These are phyloP conservation scores for Sinopyrophorus schimmeli DNA, from an alignment of 2,888 invertebrate genomes.

Conservation along the genomic window DNA sequence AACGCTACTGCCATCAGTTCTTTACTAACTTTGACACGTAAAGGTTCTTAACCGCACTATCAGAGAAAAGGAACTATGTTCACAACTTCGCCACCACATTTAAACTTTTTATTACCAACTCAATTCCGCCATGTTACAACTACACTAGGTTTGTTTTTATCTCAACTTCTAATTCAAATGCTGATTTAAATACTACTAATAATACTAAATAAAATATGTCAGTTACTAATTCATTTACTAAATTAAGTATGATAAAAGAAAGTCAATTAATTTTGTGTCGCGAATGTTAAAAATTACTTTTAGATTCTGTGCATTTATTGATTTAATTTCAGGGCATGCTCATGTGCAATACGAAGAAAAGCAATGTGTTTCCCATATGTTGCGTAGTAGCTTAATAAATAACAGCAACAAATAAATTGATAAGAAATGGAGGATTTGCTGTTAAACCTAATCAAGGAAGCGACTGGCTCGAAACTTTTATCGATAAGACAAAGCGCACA, in stretches of 20 bases:
- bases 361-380: constrained; percentile 19
- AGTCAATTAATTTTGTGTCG: too few relatives aligned
- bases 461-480: constrained; percentile 75
- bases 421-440: constrained; percentile 82
- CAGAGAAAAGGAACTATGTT: too few relatives aligned
- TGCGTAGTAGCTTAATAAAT: constrained; percentile 3
- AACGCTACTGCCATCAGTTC: constrained; percentile 5
- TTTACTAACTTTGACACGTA: background rate
- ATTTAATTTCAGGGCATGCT: constrained; percentile 33
- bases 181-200: too few relatives aligned
- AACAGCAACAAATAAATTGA: constrained; percentile 1
- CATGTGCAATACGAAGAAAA: constrained; percentile 19
- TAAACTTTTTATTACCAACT: too few relatives aligned
- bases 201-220: too few relatives aligned
- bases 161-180: too few relatives aligned
- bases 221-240: too few relatives aligned
- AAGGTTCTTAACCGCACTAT: background rate
- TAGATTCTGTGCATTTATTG: constrained; percentile 24
- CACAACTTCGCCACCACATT: too few relatives aligned
- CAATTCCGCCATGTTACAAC: too few relatives aligned
- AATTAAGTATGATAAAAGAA: too few relatives aligned
- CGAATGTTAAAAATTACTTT: too few relatives aligned
- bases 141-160: too few relatives aligned
- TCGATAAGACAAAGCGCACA: constrained; percentile 80
- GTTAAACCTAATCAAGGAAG: constrained; percentile 82